These are phyloP conservation scores for Dioctria rufipes DNA, from an alignment of 2,888 invertebrate species.

Conservation along the genomic window DNA sequence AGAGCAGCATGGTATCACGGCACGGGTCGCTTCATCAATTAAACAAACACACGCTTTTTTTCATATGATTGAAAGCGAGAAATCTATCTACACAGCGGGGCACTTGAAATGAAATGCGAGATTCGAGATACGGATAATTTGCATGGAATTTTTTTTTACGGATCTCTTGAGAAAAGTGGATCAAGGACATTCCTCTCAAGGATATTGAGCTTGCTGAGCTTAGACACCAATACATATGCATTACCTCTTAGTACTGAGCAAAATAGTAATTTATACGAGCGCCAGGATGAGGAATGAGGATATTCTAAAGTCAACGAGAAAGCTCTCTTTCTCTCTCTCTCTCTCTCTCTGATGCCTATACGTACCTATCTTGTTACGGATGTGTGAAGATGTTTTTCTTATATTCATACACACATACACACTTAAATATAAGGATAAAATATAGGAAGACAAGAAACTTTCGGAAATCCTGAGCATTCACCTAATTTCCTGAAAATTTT, in stretches of 20 bases:
- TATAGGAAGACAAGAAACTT: not conserved
- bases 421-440: not conserved
- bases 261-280: no score
- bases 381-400: not conserved
- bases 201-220: constrained; percentile 1
- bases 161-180: constrained; percentile 47
- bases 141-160: constrained; percentile 4
- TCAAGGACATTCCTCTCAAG: constrained; percentile 38
- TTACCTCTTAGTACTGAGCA: no score
- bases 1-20: not conserved
- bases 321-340: not conserved
- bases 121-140: constrained; percentile 11
- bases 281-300: no score
- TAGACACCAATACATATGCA: not conserved
- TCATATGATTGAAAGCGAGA: not conserved
- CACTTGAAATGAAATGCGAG: constrained; percentile 32
- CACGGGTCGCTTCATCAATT: constrained; percentile 31
- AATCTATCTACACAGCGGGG: not conserved
- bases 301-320: not conserved
- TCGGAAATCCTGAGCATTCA: constrained; percentile 18
- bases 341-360: not conserved
- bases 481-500: constrained; percentile 4
- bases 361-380: not conserved
- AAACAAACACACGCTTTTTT: constrained; percentile 1
- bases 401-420: no score